Evolutionary conservation across 2,113 vertebrate genomes (phyloP), one percentile per base, ranked within the genome.

Genomic region (Thalassarche chlororhynchos): DNA sequence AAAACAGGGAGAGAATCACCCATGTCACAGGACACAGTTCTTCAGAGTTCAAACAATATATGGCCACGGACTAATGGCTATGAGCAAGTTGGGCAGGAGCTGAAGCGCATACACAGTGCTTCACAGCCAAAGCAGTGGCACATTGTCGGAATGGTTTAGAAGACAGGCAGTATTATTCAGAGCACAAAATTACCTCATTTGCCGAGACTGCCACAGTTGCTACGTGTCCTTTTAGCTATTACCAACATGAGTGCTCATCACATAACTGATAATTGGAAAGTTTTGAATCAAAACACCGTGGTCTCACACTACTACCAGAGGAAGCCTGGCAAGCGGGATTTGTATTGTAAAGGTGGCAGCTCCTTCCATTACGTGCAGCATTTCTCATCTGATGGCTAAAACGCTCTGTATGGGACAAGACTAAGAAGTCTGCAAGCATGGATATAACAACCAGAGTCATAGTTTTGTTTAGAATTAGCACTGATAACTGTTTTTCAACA

Each of bases 31-130:
- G 54, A 29, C 26, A 19, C 1, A 12, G n/a, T 32, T 9, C 71
- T 87, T 34, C 24, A 18, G 18, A 68, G 47, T 55, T 76, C n/a
- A 29, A 46, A 75, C 9, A 62, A 42, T 1, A 51, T 17, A 46
- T 0, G 1, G 14, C 51, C 57, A 68, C 0, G 1, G 60, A 78
- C 12, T 28, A 69, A 81, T 1, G 4, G 42, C 26, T 78, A 89
- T 2, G 1, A 82, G 61, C 29, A 82, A 71, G 44, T 16, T 5
- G 2, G 2, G 29, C 26, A 47, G 46, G 24, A 69, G 42, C 12
- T 14, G 14, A 80, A 78, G 24, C 2, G 2, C n/a, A 19, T 38
- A 64, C 26, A 46, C 9, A 7, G 2, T 42, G 29, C 11, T 84
- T 38, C 83, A 75, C 17, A 82, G 57, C 36, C 52, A 78, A 65